Percentiles rank a stretch among this genome's conserved stretches.
Conservation (phyloP, 2,888 invertebrate species). For the Cephonodes hylas region DNA sequence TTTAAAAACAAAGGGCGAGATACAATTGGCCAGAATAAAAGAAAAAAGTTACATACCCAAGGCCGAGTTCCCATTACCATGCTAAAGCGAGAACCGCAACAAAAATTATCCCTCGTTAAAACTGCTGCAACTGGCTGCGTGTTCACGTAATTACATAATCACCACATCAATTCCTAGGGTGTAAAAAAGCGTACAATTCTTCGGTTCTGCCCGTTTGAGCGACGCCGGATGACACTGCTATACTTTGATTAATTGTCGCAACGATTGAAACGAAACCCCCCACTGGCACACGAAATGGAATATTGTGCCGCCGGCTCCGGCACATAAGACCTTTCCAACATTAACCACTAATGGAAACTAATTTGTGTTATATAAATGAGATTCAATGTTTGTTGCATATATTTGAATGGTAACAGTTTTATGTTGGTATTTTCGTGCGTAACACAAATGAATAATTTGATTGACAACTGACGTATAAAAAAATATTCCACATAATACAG, state of each 20-base stretch:
- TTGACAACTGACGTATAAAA: too few relatives aligned
- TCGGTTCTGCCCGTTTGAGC: constrained; percentile 59
- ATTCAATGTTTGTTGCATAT: not conserved
- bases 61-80: not conserved
- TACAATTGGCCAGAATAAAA: too few relatives aligned
- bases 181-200: constrained; percentile 52
- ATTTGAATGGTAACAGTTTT: constrained; percentile 7
- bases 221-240: constrained; percentile 75
- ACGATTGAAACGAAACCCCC: constrained; percentile 75
- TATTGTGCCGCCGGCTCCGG: constrained; percentile 53
- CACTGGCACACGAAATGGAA: constrained; percentile 78
- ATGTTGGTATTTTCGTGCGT: not conserved
- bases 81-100: not conserved
- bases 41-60: not conserved
- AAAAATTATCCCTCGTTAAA: not conserved
- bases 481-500: too few relatives aligned
- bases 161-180: constrained; percentile 25
- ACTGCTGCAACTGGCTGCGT: not conserved
- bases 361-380: constrained; percentile 46
- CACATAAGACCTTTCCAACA: constrained; percentile 70
- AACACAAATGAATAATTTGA: too few relatives aligned
- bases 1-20: too few relatives aligned
- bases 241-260: constrained; percentile 78
- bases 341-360: constrained; percentile 64
- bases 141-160: constrained; percentile 20